A percentile compares a stretch with the other conserved stretches of the same genome.
phyloP scores from a whole-genome alignment of 2,888 invertebrate species.

The Emmelina monodactyla region DNA sequence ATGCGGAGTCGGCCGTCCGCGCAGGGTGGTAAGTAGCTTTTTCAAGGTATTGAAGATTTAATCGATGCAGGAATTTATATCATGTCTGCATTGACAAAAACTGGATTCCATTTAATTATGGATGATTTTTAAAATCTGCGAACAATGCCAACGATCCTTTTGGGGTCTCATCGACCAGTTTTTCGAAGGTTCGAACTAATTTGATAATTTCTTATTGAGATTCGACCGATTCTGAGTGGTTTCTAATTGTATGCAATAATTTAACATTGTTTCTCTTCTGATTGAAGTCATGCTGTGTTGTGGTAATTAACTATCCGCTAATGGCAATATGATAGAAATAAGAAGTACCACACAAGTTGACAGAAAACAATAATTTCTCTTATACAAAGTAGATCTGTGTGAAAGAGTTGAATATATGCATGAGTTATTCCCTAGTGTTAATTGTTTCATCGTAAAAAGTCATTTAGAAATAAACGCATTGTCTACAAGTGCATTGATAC shows the following conservation, averaged over 20 bases:
- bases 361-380: too few species aligned
- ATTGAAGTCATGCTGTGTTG: too few species aligned
- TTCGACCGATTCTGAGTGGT: constrained; percentile 20
- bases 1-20: constrained; percentile 30
- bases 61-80: constrained; percentile 51
- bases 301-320: too few species aligned
- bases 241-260: constrained; percentile 1
- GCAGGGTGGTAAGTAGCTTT: constrained; percentile 52
- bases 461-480: too few species aligned
- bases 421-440: too few species aligned
- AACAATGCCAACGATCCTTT: constrained; percentile 61
- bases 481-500: too few species aligned
- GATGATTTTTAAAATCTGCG: constrained; percentile 64
- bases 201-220: constrained; percentile 60
- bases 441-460: too few species aligned
- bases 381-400: too few species aligned
- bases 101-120: constrained; percentile 63
- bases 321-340: too few species aligned
- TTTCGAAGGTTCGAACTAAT: constrained; percentile 50
- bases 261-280: too few species aligned
- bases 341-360: too few species aligned
- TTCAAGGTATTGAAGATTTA: constrained; percentile 20
- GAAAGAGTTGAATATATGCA: too few species aligned
- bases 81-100: constrained; percentile 42
- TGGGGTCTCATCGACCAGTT: constrained; percentile 35